Evolutionary conservation across 2,113 vertebrate species (phyloP).

Genomic region (Brachionichthys hirsutus): DNA sequence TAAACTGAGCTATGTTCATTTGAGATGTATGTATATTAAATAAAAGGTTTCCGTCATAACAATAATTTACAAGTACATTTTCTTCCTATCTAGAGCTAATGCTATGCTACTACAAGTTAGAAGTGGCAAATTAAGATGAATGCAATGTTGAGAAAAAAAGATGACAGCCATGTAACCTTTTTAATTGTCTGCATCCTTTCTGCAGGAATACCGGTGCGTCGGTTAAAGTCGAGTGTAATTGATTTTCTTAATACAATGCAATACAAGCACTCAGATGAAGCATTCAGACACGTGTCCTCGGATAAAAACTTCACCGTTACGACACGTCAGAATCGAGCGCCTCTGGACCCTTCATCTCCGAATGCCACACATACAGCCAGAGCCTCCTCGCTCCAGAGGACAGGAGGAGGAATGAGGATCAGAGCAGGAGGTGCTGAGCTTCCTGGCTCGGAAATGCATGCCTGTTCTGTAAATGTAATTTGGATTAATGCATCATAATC

Average conservation of each 20-base stretch:
- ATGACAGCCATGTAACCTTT: no score
- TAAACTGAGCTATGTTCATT: no score
- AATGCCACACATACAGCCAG: no score
- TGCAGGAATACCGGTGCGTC: neutral
- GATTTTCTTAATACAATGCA: slow-evolving; percentile 25
- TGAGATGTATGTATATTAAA: no score
- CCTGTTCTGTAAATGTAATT: slow-evolving; percentile 48
- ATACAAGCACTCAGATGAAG: slow-evolving; percentile 12
- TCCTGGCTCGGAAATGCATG: slow-evolving; percentile 39
- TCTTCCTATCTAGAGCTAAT: no score
- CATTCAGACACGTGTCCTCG: slow-evolving; percentile 1
- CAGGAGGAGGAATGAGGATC: slow-evolving; percentile 27
- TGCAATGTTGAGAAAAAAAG: no score
- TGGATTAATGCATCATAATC: slow-evolving; percentile 51
- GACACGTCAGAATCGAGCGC: slow-evolving; percentile 2
- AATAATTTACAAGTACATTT: no score
- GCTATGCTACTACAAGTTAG: no score
- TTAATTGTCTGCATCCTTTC: no score
- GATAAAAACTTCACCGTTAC: slow-evolving; percentile 8
- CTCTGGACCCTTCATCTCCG: neutral
- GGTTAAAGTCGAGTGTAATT: slow-evolving; percentile 14
- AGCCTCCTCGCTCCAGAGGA: no score
- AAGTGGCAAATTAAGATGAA: no score
- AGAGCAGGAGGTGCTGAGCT: slow-evolving; percentile 1
- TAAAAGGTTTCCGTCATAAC: no score